These are phyloP conservation scores for Podarcis siculus DNA, from an alignment of 2,797 vertebrate species.

Conservation along the genomic window DNA sequence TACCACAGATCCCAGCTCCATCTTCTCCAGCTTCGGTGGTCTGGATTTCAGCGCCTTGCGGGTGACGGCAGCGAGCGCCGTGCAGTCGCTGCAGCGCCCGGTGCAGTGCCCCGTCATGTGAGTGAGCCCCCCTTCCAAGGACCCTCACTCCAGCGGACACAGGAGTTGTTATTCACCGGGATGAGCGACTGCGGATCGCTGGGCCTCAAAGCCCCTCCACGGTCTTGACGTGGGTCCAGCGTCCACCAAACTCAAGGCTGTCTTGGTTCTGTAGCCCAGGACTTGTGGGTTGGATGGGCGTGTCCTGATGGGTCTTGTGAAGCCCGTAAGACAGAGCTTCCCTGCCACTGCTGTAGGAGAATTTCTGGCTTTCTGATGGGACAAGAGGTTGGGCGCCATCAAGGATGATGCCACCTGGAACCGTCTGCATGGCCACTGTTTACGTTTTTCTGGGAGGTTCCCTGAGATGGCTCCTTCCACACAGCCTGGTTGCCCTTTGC, in stretches of 20 bases:
- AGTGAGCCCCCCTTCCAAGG: not conserved
- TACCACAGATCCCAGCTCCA: not conserved
- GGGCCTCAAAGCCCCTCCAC: no score
- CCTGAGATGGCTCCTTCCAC: not conserved
- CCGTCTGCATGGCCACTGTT: no score
- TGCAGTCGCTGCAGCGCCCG: not conserved
- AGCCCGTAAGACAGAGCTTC: no score
- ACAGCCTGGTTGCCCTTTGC: not conserved
- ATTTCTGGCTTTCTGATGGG: no score
- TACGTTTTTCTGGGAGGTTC: not conserved
- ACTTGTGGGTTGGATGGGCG: not conserved
- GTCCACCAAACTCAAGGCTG: no score
- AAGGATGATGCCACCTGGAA: not conserved
- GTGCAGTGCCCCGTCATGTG: constrained; percentile 18
- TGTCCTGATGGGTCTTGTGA: no score
- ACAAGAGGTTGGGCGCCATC: no score
- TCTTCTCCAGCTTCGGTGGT: not conserved
- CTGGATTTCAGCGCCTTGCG: constrained; percentile 13
- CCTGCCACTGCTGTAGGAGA: no score
- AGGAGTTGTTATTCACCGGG: no score
- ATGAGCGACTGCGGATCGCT: not conserved
- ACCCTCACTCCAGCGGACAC: not conserved
- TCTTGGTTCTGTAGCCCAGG: no score
- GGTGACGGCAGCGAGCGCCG: not conserved
- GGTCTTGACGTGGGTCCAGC: not conserved